Evolutionary conservation across 2,113 vertebrate genomes (phyloP), one percentile per base, ranked within the genome.

Genomic region (Psammodynastes pulverulentus): DNA sequence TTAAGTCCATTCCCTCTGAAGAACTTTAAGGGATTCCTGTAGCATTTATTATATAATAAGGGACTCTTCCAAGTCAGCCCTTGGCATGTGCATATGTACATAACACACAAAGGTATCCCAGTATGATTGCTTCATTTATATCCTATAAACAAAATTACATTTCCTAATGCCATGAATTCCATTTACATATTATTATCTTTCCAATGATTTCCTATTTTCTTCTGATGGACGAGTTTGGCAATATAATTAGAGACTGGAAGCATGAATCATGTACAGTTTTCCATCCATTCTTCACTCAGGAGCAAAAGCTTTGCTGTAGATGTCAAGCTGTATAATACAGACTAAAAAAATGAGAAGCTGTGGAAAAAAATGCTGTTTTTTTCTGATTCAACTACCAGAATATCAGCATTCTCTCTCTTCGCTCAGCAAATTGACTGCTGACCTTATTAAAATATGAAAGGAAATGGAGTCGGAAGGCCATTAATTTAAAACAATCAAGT

Each of bases 371-470:
- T 9, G 8, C 49, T 34, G 13, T 84, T 58, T 17, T 49, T 49
- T 84, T 67, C 29, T 84, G 15, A 5, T 3, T 79, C 1, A 0
- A 0, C 53, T 89, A 94, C 92, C 54, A 90, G n/a, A 43, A 94
- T 90, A 84, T 48, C 39, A 89, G 19, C 17, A 88, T 23, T 54
- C 19, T 92, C 91, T 91, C 2, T 95, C 13, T 88, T n/a, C 17
- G 84, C 87, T 87, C 17, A 93, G 94, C 94, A 39, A 0, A 96
- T 21, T 52, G 93, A 93, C 53, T 85, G 88, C 51, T 23, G 5
- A 93, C 15, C 46, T 88, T 8, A 91, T 93, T 95, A 92, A 95
- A 93, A 79, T 54, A 88, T 85, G 91, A 89, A 67, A 94, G 94
- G 93, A 12, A 10, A 49, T 91, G 92, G 93, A 92, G 0, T 2